phyloP scores from a whole-genome alignment of 2,113 vertebrate species.

The Myrmophylax atrothorax region DNA sequence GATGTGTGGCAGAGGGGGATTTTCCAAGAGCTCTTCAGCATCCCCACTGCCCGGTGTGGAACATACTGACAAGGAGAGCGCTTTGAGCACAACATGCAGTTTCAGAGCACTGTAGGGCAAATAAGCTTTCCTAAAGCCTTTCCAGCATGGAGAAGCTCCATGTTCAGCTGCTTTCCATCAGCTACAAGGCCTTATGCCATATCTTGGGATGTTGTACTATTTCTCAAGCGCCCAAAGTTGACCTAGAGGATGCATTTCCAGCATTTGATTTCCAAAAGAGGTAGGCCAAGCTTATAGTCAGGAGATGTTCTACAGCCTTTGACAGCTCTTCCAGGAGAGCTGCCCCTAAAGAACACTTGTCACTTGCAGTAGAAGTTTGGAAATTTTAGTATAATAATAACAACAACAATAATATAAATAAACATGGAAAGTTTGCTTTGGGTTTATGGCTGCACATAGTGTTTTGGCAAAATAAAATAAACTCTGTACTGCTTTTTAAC shows the following conservation, averaged over 20 bases:
- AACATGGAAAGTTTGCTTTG: background rate
- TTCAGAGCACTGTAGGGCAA: background rate
- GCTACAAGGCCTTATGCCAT: accelerated
- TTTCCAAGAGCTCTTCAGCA: background rate
- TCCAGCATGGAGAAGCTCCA: background rate
- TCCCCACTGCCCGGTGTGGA: background rate
- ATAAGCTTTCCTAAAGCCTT: background rate
- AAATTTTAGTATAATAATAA: background rate
- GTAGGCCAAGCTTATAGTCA: accelerated
- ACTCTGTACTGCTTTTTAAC: background rate
- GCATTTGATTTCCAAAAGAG: background rate
- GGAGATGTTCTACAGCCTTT: background rate
- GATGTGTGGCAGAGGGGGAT: background rate
- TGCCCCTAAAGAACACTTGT: background rate
- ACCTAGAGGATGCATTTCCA: background rate
- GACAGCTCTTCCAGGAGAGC: background rate
- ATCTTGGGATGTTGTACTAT: background rate
- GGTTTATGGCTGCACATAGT: background rate
- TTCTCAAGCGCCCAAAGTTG: background rate
- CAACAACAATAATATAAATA: background rate
- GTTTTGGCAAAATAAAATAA: background rate
- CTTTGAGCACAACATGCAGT: background rate
- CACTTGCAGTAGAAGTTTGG: background rate
- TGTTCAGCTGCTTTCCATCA: background rate
- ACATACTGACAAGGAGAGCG: background rate